phyloP scores from a whole-genome alignment of 2,888 invertebrate species.

The Nemotelus nigrinus region DNA sequence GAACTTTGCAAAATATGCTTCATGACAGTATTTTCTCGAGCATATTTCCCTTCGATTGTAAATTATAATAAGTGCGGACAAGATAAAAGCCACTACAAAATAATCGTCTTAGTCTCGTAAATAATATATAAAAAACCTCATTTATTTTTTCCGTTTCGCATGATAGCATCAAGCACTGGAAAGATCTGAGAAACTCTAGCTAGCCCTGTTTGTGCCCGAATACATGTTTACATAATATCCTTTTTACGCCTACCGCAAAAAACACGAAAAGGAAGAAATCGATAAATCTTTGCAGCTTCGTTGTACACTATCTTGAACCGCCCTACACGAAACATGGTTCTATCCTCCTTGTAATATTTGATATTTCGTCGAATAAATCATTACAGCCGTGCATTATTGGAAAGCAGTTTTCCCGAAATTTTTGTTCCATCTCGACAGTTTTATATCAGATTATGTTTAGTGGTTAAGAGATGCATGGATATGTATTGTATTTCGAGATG shows the following conservation, averaged over 20 bases:
- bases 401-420: neutral
- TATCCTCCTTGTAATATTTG: conserved; percentile 30
- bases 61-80: neutral
- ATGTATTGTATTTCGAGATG: no score
- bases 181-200: neutral
- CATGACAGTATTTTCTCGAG: neutral
- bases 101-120: conserved; percentile 39
- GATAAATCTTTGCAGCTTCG: conserved; percentile 32
- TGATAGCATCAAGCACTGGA: neutral
- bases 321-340: neutral
- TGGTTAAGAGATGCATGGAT: neutral
- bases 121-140: conserved; percentile 35
- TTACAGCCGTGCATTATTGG: conserved; percentile 24
- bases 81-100: neutral
- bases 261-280: conserved; percentile 15
- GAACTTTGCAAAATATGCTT: neutral
- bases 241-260: conserved; percentile 3
- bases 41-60: neutral
- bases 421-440: neutral
- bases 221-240: neutral
- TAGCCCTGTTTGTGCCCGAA: neutral
- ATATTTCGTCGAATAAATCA: conserved; percentile 38
- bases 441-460: neutral
- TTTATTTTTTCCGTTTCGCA: conserved; percentile 35
- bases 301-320: neutral